These are phyloP conservation scores for Pentalonia nigronervosa DNA, from an alignment of 1,140 invertebrate genomes.

Conservation along the genomic window DNA sequence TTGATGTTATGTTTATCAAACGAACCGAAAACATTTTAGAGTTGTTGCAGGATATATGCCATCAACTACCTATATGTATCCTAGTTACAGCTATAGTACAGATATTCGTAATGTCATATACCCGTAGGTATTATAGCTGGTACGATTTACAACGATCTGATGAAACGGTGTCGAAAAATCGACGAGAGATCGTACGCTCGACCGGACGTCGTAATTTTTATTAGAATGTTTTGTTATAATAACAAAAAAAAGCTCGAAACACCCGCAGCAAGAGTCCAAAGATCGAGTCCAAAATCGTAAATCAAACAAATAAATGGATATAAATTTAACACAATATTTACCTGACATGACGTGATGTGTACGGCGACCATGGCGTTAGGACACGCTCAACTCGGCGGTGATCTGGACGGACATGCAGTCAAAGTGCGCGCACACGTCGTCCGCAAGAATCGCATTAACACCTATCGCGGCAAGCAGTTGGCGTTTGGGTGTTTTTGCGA, in stretches of 20 bases:
- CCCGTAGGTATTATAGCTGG: neutral
- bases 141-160: neutral
- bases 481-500: conserved; percentile 9
- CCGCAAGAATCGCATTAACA: conserved; percentile 33
- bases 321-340: neutral
- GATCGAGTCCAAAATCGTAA: too few species aligned
- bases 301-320: too few species aligned
- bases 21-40: neutral
- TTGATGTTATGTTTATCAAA: neutral
- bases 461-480: neutral
- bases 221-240: neutral
- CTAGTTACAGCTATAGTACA: neutral
- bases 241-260: neutral
- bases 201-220: neutral
- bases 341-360: neutral
- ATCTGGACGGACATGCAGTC: neutral
- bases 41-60: neutral
- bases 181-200: neutral
- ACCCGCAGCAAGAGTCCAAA: too few species aligned
- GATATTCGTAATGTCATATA: neutral
- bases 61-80: neutral
- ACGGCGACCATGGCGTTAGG: neutral
- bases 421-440: conserved; percentile 22
- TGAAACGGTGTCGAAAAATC: neutral
- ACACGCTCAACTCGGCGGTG: neutral